These are phyloP conservation scores for Acleris emargana DNA, from an alignment of 2,888 invertebrate genomes.

Conservation along the genomic window DNA sequence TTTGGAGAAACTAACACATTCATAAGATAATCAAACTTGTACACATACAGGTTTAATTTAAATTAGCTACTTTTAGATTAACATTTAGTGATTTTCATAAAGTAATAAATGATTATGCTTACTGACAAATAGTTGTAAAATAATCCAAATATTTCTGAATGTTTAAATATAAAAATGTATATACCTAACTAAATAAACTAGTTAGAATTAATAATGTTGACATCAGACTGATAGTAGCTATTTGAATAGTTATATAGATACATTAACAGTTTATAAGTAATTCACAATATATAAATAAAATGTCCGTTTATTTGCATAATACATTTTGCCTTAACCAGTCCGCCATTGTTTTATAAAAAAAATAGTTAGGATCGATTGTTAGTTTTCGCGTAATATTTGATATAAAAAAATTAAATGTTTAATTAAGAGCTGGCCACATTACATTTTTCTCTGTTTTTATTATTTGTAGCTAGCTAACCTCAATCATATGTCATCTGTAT, in stretches of 20 bases:
- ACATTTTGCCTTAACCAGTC: not conserved
- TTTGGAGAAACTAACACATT: too few species aligned
- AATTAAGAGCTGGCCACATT: too few species aligned
- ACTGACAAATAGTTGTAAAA: not conserved
- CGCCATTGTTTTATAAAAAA: too few species aligned
- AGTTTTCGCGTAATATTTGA: too few species aligned
- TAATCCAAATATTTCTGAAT: slow-evolving; percentile 17
- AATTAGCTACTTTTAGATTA: too few species aligned
- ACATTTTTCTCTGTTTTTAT: too few species aligned
- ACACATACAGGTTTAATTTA: too few species aligned
- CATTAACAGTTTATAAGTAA: slow-evolving; percentile 37
- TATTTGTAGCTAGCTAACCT: too few species aligned
- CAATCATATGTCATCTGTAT: too few species aligned
- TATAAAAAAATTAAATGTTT: too few species aligned
- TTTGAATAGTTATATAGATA: slow-evolving; percentile 52
- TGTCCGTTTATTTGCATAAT: not conserved
- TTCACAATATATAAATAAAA: not conserved
- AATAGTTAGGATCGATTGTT: too few species aligned
- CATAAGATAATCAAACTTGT: too few species aligned
- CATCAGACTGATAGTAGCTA: slow-evolving; percentile 74
- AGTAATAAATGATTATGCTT: not conserved
- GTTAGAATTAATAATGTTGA: slow-evolving; percentile 61
- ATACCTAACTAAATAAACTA: slow-evolving; percentile 34
- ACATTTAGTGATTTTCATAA: not conserved
- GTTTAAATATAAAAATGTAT: slow-evolving; percentile 30